phyloP scores from a whole-genome alignment of 2,113 vertebrate genomes.

The Thalassarche chlororhynchos region DNA sequence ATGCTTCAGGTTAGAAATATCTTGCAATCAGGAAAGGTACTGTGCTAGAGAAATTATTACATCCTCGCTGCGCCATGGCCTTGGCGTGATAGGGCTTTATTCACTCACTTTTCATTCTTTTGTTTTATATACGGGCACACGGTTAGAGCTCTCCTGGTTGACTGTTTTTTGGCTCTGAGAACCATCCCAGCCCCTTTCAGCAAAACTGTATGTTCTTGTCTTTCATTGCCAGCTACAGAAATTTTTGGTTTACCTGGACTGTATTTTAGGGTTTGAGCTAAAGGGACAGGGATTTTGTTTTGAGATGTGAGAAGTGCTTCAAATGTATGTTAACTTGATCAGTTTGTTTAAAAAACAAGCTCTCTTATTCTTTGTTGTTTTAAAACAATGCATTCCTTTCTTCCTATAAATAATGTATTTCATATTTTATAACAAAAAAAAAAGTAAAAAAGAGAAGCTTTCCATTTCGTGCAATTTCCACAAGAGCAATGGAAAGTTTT shows the following conservation, averaged over 20 bases:
- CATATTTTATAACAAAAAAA: not conserved
- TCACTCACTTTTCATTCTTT: not conserved
- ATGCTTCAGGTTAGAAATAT: not conserved
- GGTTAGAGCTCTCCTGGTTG: not conserved
- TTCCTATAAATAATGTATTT: not conserved
- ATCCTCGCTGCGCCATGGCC: no score
- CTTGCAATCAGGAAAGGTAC: no score
- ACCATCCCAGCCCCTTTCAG: not conserved
- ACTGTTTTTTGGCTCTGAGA: not conserved
- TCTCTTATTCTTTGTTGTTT: not conserved
- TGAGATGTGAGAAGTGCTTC: not conserved
- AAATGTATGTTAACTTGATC: not conserved
- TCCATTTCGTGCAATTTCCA: not conserved
- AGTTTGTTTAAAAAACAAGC: not conserved
- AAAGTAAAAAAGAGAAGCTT: not conserved
- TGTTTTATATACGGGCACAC: not conserved
- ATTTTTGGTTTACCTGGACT: not conserved
- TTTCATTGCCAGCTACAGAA: not conserved
- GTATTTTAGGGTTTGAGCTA: not conserved
- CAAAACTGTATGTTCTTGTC: not conserved
- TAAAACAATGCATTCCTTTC: not conserved
- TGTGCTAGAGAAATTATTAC: not conserved
- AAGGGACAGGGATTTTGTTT: not conserved
- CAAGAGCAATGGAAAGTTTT: not conserved
- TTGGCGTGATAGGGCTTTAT: not conserved